Evolutionary conservation across 2,888 invertebrate genomes (phyloP), one percentile per base, ranked within the genome.

Genomic region (Stenodera caucasica): DNA sequence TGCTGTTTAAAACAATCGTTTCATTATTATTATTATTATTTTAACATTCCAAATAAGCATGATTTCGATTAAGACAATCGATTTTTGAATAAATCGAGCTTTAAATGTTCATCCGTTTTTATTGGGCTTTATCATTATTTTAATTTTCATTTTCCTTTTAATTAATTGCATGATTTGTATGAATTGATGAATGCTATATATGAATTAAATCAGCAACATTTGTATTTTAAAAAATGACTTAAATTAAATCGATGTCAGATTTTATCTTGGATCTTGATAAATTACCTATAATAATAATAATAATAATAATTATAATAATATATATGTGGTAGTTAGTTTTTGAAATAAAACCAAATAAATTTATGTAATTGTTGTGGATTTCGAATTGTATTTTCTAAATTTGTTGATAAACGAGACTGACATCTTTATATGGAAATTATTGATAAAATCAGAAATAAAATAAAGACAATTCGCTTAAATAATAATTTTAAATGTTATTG

Each of bases 21-120:
- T 26, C 26, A 26, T 26, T 37, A 15, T 15, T 15, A 2, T 40
- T 11, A 7, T 40, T 45, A 2, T 29, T 55, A 15, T 35, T 53
- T 23, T 53, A 53, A 67, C 67, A 65, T 70, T 66, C 62, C 65
- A 65, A 65, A 57, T 45, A 53, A 62, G 52, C 63, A 57, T 62
- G 61, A 49, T 56, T 45, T 55, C 35, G 33, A 53, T 60, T 53
- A 9, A 49, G 58, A 35, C 53, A 57, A 51, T 58, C 53, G 35
- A 51, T 55, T 55, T 59, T 63, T n/a, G 30, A 60, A 63, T 64
- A 65, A 61, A 60, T 53, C 63, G 68, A 68, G 70, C 72, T 70
- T 72, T 69, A 50, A 61, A 63, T 69, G 68, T 15, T 32, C 67
- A 73, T 72, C 73, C 73, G 73, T 74, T 74, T 74, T 74, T 72